Evolutionary conservation across 2,113 vertebrate genomes (phyloP).

Genomic region (Chrysochloris asiatica): DNA sequence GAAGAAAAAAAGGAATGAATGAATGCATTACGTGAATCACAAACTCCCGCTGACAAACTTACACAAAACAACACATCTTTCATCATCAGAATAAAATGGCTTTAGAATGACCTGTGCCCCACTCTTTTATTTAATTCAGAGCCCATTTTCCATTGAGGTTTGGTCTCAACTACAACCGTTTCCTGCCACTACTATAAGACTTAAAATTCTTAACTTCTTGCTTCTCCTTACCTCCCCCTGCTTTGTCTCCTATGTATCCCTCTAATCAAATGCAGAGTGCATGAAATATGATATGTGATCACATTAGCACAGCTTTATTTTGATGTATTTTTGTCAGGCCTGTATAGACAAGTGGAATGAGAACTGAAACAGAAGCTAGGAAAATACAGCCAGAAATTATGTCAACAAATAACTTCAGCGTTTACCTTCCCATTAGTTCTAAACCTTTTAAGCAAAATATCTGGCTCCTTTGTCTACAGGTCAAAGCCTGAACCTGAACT

Average conservation of each 20-base stretch:
- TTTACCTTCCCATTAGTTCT: slow-evolving; percentile 52
- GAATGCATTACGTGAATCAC: neutral
- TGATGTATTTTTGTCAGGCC: slow-evolving; percentile 63
- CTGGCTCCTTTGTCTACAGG: slow-evolving; percentile 55
- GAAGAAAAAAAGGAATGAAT: slow-evolving; percentile 33
- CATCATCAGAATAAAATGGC: neutral
- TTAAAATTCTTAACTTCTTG: neutral
- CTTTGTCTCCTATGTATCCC: slow-evolving; percentile 1
- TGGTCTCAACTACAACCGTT: neutral
- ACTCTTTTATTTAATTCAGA: neutral
- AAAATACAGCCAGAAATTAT: slow-evolving; percentile 63
- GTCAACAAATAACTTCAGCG: slow-evolving; percentile 63
- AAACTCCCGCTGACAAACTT: neutral
- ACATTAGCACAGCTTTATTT: slow-evolving; percentile 51
- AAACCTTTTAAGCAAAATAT: slow-evolving; percentile 60
- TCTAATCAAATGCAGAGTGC: slow-evolving; percentile 51
- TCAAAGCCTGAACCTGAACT: slow-evolving; percentile 47
- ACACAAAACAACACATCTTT: neutral
- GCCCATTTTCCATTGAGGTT: slow-evolving; percentile 5
- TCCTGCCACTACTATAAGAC: neutral
- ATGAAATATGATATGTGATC: slow-evolving; percentile 47
- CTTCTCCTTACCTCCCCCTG: neutral
- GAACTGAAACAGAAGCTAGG: slow-evolving; percentile 62
- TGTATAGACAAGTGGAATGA: slow-evolving; percentile 62
- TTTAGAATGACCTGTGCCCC: neutral